Evolutionary conservation across 2,797 vertebrate genomes (phyloP).

Genomic region (Lagorchestes hirsutus): DNA sequence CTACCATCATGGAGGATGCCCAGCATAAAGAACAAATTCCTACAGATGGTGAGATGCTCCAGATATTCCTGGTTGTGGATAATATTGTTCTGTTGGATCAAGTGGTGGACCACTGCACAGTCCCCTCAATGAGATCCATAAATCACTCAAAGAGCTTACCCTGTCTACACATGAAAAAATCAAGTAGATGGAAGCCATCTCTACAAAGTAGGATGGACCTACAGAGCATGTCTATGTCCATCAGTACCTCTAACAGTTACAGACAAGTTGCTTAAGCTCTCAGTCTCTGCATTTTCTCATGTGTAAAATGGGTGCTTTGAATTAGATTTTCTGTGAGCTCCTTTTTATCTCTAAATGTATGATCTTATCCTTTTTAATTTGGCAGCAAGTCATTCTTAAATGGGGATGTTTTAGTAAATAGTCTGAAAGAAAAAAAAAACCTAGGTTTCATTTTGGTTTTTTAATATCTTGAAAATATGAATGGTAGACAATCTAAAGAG

Average conservation of each 20-base stretch:
- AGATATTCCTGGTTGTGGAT: not conserved
- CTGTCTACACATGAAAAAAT: not conserved
- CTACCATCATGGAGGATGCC: not conserved
- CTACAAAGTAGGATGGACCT: not conserved
- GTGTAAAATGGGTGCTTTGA: not conserved
- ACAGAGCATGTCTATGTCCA: not conserved
- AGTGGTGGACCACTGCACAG: not conserved
- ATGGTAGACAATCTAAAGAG: constrained; percentile 48
- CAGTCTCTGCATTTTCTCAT: not conserved
- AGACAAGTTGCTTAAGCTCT: not conserved
- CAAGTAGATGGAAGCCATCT: not conserved
- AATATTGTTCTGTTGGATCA: not conserved
- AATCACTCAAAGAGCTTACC: not conserved
- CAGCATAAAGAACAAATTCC: not conserved
- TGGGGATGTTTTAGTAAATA: constrained; percentile 4
- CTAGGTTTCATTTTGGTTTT: not conserved
- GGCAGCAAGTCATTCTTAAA: constrained; percentile 13
- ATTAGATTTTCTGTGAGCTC: not conserved
- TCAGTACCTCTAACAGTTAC: not conserved
- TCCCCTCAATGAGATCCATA: not conserved
- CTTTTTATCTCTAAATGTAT: not conserved
- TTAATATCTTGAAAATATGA: constrained; percentile 21
- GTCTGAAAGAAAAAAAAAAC: constrained; percentile 50
- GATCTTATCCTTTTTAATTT: not conserved
- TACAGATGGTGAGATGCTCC: not conserved